Conservation (phyloP, 2,797 vertebrate species). For the Eleutherodactylus coqui region DNA sequence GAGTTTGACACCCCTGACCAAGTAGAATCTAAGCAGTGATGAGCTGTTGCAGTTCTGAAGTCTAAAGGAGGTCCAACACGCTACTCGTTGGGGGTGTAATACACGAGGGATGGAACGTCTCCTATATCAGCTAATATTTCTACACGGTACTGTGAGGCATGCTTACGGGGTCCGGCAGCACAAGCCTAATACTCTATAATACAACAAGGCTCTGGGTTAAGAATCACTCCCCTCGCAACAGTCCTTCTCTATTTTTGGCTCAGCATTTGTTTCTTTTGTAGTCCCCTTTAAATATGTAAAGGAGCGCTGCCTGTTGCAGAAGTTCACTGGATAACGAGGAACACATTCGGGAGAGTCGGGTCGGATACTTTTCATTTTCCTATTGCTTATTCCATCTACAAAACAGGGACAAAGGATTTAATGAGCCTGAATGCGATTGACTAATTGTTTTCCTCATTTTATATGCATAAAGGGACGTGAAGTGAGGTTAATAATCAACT, state of each 20-base stretch:
- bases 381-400: constrained; percentile 49
- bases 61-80: no score
- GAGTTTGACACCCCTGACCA: no score
- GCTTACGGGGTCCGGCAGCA: neutral
- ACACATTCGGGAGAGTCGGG: constrained; percentile 1
- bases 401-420: constrained; percentile 54
- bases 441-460: constrained; percentile 57
- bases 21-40: no score
- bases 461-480: constrained; percentile 42
- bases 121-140: neutral
- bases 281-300: constrained; percentile 3
- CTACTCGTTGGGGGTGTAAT: no score
- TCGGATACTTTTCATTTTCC: constrained; percentile 18
- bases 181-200: neutral
- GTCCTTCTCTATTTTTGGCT: neutral
- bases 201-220: neutral
- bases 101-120: no score
- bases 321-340: constrained; percentile 3
- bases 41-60: no score
- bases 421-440: constrained; percentile 44
- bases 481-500: constrained; percentile 50
- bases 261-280: neutral
- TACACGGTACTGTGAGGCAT: neutral
- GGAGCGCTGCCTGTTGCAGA: neutral
- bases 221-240: neutral